Evolutionary conservation across 2,797 vertebrate species (phyloP), one percentile per base, ranked within the genome.

Genomic region (Coregonus suidteri): DNA sequence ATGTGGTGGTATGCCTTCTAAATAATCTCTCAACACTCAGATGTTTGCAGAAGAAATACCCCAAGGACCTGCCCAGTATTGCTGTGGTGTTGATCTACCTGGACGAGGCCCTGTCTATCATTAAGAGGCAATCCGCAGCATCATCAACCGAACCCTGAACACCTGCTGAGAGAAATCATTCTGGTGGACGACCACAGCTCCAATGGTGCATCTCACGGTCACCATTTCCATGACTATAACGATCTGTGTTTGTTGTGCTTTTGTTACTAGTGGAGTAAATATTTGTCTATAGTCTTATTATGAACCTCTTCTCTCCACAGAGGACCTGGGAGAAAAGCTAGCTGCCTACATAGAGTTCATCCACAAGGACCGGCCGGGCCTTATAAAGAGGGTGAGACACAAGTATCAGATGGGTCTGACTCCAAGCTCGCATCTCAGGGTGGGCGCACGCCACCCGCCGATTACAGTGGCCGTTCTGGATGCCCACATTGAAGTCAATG

Each of bases 111-210:
- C 82, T 95, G 41, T 95, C 95, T 0, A 1, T 95, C 75, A 80
- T 47, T 47, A 47, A 47, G 3, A 3, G 41, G 41, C 41, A 1
- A 71, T 96, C 75, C 79, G 84, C 71, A 95, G 93, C 81, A 81
- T 96, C 80, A 92, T 94, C 3, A 81, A 93, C 79, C 83, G 83
- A 81, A 96, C 94, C 0, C 94, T 0, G 74, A 89, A 73, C 72
- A 59, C 35, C 77, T 96, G 9, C 82, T 96, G 73, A 95, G 92
- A 77, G 94, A 96, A 77, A 94, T 96, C 34, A 91, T 95, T 41
- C 78, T 96, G 83, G 93, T 96, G 74, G 95, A 96, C 9, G 94
- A 96, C 81, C 83, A 88, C 54, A 96, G 95, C 79, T 91, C 91
- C 4, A 89, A 95, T 0, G 91, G 94, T 96, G 75, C 86, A 85